Base-by-base conservation (phyloP, 2,113 vertebrate genomes). In the Eublepharis macularius region DNA sequence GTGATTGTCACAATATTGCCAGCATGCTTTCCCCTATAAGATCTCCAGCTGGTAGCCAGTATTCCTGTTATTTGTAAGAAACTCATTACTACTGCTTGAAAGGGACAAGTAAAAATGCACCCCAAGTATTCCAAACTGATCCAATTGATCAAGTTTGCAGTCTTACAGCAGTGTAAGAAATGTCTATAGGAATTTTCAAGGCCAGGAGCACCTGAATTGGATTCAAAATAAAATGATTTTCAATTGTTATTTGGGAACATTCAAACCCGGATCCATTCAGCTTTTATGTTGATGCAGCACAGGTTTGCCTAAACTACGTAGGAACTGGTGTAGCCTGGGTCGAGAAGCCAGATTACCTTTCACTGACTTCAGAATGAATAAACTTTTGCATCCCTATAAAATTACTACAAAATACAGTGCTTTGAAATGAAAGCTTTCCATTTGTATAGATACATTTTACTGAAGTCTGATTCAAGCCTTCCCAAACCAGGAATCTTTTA, bases 311-410 rank as follows among this genome's bases (percentile, higher is more conserved):
- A 77, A 77, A 36, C 49, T 54, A 36, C 36, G n/a, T 21, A 36
- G n/a, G 47, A 77, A n/a, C 76, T 36, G 19, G 76, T 82, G 85
- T 91, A 86, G 85, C 85, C 70, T 29, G n/a, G 82, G 43, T 81
- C 75, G 80, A 81, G 76, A 86, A 86, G 76, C 47, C 11, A 36
- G 70, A 60, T 49, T 84, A 9, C 0, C 0, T 83, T 94, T 89
- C 34, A 39, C 45, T 70, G 54, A 5, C 72, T 84, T 84, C 80
- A 86, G n/a, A 43, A 34, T 34, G 80, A 47, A 54, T 76, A 24
- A 12, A 49, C n/a, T 36, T 24, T 77, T 49, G 19, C 76, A 77
- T n/a, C 10, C 32, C 45, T 77, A 82, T 51, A 77, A 79, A 21
- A 24, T 13, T 17, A 26, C 7, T 36, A 51, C 41, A 32, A 88